Evolutionary conservation across 1,140 invertebrate genomes (phyloP).

Genomic region (Phthorimaea operculella): DNA sequence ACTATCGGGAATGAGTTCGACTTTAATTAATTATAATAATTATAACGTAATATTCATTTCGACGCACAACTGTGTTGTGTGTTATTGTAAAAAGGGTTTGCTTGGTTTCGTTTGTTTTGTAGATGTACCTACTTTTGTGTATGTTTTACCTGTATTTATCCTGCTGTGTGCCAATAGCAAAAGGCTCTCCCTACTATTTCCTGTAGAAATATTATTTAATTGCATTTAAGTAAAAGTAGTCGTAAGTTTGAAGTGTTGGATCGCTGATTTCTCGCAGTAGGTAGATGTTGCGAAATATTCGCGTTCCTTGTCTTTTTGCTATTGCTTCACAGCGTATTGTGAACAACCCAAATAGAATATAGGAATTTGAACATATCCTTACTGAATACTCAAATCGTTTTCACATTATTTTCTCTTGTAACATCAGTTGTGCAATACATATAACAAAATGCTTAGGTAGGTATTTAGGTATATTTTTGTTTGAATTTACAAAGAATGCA

Average conservation of each 20-base stretch:
- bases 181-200: conserved; percentile 26
- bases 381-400: conserved; percentile 62
- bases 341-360: conserved; percentile 55
- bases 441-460: conserved; percentile 64
- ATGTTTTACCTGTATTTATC: conserved; percentile 47
- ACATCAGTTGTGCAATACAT: conserved; percentile 65
- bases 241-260: conserved; percentile 39
- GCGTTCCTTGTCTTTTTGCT: conserved; percentile 35
- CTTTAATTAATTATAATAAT: conserved; percentile 50
- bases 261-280: conserved; percentile 35
- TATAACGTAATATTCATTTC: conserved; percentile 37
- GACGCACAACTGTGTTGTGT: conserved; percentile 61
- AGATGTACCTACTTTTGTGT: conserved; percentile 53
- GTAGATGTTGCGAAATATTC: conserved; percentile 17
- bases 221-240: conserved; percentile 61
- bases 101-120: conserved; percentile 58
- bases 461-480: conserved; percentile 62
- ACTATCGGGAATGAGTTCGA: conserved; percentile 62
- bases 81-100: conserved; percentile 58
- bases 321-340: conserved; percentile 44
- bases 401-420: conserved; percentile 51
- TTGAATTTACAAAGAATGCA: conserved; percentile 64
- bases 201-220: conserved; percentile 38
- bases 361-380: conserved; percentile 62
- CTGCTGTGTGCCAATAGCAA: conserved; percentile 52